Evolutionary conservation across 2,888 invertebrate genomes (phyloP), one percentile per base, ranked within the genome.

Genomic region (Drosophila niveifrons): DNA sequence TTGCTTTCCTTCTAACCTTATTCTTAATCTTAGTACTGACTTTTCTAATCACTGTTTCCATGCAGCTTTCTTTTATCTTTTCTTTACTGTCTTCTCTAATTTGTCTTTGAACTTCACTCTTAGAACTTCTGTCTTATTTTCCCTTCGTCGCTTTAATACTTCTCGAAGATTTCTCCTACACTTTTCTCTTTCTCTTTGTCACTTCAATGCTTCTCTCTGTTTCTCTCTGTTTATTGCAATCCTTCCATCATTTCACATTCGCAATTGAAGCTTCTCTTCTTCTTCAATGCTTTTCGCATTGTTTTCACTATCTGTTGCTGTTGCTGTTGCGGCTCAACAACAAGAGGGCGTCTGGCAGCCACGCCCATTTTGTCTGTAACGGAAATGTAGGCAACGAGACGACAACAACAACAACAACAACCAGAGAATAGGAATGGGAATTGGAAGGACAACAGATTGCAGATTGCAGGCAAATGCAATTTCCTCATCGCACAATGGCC

Each of bases 361-460:
- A 74, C 76, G 75, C 79, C 78, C 15, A 67, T 65, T 56, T 69
- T 77, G 88, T 85, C 88, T 88, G 80, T 58, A 43, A 36, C 88
- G 88, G 83, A 83, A 85, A 82, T 85, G 80, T 83, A 73, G 85
- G 65, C 73, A 76, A 52, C 57, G 57, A 83, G 67, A 52, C 57
- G 61, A 56, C 57, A 57, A 65, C 56, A 61, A 51, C 31, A 39
- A 29, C 52, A 62, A 10, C 13, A 15, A 36, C 50, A 31, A 13
- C n/a, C 15, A 41, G 47, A n/a, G 18, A 43, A 44, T 17, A 55
- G 7, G 13, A 41, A 7, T 7, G 36, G 44, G 58, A 15, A 51
- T 52, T 34, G 48, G 41, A 13, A 41, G 48, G 55, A 56, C 43
- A 56, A 57, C 57, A 51, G 68, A 57, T 53, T 47, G 73, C 44